Evolutionary conservation across 2,113 vertebrate species (phyloP), one percentile per base, ranked within the genome.

Genomic region (Phasianus colchicus): DNA sequence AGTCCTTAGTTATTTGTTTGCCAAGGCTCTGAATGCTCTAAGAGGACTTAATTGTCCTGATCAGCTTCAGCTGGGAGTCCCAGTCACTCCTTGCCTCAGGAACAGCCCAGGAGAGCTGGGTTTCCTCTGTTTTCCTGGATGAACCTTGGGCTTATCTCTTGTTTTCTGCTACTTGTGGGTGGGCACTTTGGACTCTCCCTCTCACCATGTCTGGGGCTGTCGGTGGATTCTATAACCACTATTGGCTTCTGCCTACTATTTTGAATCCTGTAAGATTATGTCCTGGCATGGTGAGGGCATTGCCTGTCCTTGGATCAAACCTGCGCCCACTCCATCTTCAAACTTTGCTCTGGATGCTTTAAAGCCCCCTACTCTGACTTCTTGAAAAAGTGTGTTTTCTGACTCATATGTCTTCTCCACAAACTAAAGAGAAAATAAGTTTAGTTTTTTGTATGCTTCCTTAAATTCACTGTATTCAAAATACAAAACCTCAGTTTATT

Each of bases 261-360:
- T 52, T 73, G 72, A 24, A 83, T 70, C 36, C n/a, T 52, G 17
- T 48, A 36, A 60, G 57, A 61, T 77, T 40, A 13, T 0, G 0
- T 38, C 48, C 11, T 67, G 34, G 27, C 5, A 48, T 0, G 3
- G 21, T 4, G 20, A 72, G 43, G 34, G 9, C 60, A 88, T 2
- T 5, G 69, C 34, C 17, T 66, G 10, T 43, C 22, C n/a, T 83
- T 52, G 15, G n/a, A 10, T 90, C 42, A 48, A 1, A 2, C 69
- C 1, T 2, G 10, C 0, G 2, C 60, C 12, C 55, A 29, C 38
- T 84, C 0, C 0, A 0, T 20, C 38, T 69, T 84, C 57, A n/a
- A 65, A 74, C 10, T 9, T 11, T 22, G 16, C 7, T 86, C 20
- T 63, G 86, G 21, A n/a, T 54, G 32, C 17, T 81, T 16, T 15